Conservation (phyloP, 2,797 vertebrate genomes). For the Momotus momota region DNA sequence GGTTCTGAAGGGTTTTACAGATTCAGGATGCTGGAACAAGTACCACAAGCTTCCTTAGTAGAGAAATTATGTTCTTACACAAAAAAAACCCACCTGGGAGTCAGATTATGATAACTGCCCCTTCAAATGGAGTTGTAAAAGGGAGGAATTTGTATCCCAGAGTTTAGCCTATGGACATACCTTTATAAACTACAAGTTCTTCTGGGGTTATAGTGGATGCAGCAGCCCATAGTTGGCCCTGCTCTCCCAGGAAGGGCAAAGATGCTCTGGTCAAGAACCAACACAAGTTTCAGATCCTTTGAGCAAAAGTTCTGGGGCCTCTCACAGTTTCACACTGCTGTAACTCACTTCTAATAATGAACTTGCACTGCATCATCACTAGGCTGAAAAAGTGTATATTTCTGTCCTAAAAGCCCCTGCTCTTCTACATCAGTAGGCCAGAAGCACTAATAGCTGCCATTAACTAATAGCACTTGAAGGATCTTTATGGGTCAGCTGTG, state of each 20-base stretch:
- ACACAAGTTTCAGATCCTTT: background rate
- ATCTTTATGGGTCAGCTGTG: background rate
- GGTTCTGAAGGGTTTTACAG: background rate
- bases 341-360: background rate
- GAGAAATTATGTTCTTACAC: background rate
- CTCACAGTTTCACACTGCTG: background rate
- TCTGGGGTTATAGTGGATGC: background rate
- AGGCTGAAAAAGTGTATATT: background rate
- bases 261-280: background rate
- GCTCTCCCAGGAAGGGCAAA: background rate
- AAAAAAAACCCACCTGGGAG: background rate
- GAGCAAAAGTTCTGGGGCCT: background rate
- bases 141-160: background rate
- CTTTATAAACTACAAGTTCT: background rate
- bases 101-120: background rate
- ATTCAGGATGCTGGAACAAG: background rate
- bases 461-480: background rate
- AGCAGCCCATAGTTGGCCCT: background rate
- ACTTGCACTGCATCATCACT: background rate
- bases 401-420: background rate
- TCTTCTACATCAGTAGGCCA: background rate
- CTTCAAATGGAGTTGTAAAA: background rate
- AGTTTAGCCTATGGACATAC: background rate
- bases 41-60: background rate
- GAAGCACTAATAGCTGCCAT: conserved; percentile 25